These are phyloP conservation scores for Vimba vimba DNA, from an alignment of 2,113 vertebrate genomes.

Conservation along the genomic window DNA sequence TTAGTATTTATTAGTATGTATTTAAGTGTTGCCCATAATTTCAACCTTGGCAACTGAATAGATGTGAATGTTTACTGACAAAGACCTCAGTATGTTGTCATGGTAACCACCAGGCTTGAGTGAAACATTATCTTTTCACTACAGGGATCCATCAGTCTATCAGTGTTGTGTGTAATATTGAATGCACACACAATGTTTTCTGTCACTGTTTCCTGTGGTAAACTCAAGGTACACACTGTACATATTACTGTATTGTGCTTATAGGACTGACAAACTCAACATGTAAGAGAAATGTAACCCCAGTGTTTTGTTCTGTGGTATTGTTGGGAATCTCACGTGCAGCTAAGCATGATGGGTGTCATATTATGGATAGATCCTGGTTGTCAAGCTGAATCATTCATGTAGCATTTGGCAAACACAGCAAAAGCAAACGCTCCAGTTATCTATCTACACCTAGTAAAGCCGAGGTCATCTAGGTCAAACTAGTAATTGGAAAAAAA, in stretches of 20 bases:
- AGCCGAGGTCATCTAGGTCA: constrained; percentile 39
- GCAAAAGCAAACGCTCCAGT: not conserved
- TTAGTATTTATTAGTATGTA: no score
- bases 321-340: constrained; percentile 1
- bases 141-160: not conserved
- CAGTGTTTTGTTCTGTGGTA: constrained; percentile 9
- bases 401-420: not conserved
- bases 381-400: not conserved
- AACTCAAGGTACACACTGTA: not conserved
- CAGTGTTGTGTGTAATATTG: not conserved
- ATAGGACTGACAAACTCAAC: not conserved
- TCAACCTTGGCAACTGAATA: not conserved
- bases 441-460: not conserved
- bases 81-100: constrained; percentile 11
- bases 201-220: no score
- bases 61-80: not conserved
- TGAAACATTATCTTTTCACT: not conserved
- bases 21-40: not conserved
- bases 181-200: not conserved
- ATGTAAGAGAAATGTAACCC: constrained; percentile 17
- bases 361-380: constrained; percentile 5
- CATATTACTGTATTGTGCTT: not conserved
- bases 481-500: constrained; percentile 36
- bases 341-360: constrained; percentile 36
- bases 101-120: not conserved